Percentiles rank a stretch among this genome's conserved stretches.
phyloP scores from a whole-genome alignment of 2,797 vertebrate genomes.

The Nannoperca australis region DNA sequence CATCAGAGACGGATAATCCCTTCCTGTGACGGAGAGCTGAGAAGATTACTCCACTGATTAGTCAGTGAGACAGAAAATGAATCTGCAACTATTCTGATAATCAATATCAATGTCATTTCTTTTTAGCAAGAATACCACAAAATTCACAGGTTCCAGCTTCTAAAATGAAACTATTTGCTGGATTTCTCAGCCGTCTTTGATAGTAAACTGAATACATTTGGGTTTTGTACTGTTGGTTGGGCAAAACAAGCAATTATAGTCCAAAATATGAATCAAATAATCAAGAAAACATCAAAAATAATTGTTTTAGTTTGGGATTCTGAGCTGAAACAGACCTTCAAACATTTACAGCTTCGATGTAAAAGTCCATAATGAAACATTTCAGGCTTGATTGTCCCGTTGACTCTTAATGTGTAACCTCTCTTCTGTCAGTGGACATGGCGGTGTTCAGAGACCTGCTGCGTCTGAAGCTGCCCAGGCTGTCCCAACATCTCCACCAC shows the following conservation, averaged over 20 bases:
- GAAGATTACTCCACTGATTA: not conserved
- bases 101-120: not conserved
- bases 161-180: not conserved
- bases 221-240: not conserved
- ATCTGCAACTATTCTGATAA: not conserved
- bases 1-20: not conserved
- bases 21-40: not conserved
- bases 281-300: not conserved
- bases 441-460: slow-evolving; percentile 98
- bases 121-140: not conserved
- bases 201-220: not conserved
- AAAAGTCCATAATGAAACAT: not conserved
- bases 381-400: not conserved
- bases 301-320: not conserved
- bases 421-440: slow-evolving; percentile 91
- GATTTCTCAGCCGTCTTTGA: not conserved
- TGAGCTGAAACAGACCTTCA: not conserved
- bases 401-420: not conserved
- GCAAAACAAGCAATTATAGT: not conserved
- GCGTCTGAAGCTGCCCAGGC: slow-evolving; percentile 92
- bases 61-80: not conserved
- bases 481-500: slow-evolving; percentile 94
- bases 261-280: not conserved
- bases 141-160: not conserved
- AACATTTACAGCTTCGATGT: not conserved